Percentiles rank a stretch among this genome's conserved stretches.
Conservation (phyloP, 2,113 vertebrate species). For the Nymphicus hollandicus region DNA sequence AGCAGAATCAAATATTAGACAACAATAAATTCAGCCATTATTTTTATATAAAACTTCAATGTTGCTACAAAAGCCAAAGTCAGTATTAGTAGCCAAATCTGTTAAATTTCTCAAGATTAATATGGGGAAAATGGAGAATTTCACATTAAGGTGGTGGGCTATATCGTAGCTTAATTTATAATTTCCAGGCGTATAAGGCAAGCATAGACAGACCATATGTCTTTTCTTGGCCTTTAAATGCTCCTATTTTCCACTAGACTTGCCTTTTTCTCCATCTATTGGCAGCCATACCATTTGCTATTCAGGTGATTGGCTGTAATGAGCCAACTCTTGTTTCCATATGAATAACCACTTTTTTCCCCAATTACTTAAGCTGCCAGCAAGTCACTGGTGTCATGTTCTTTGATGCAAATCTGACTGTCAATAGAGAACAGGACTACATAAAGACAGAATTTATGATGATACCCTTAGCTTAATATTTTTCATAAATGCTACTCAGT, state of each 20-base stretch:
- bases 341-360: conserved; percentile 67
- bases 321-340: conserved; percentile 63
- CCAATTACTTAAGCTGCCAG: conserved; percentile 67
- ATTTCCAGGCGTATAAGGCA: conserved; percentile 62
- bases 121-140: neutral
- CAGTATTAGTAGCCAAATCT: neutral
- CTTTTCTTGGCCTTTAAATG: conserved; percentile 71
- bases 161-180: conserved; percentile 65
- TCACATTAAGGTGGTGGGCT: conserved; percentile 52
- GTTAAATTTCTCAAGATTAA: conserved; percentile 7
- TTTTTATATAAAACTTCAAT: neutral
- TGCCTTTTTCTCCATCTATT: conserved; percentile 70
- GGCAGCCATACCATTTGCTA: conserved; percentile 67
- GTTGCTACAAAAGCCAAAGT: neutral
- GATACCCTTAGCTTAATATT: conserved; percentile 16
- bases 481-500: conserved; percentile 7
- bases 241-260: conserved; percentile 72
- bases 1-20: neutral
- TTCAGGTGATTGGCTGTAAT: conserved; percentile 70
- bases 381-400: conserved; percentile 64
- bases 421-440: conserved; percentile 19
- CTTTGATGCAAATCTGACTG: conserved; percentile 59
- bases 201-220: conserved; percentile 70
- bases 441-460: conserved; percentile 11
- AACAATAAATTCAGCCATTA: neutral